A percentile compares a stretch with the other conserved stretches of the same genome.
Conservation (phyloP, 2,113 vertebrate species). For the Burhinus bistriatus region DNA sequence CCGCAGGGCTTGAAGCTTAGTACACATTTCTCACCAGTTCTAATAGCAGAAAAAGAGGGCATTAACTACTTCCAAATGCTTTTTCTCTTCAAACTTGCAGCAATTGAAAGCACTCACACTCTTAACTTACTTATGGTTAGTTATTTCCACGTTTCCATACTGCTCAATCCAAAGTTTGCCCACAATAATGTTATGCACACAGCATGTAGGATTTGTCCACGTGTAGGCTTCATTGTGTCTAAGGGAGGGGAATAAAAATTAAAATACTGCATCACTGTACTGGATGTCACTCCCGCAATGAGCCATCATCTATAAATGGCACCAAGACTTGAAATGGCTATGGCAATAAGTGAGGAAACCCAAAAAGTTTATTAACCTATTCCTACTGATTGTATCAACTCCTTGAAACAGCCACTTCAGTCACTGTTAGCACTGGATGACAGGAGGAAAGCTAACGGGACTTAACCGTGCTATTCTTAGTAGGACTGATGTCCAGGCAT, state of each 20-base stretch:
- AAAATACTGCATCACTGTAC: background rate
- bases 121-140: slow-evolving; percentile 91
- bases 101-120: background rate
- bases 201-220: slow-evolving; percentile 97
- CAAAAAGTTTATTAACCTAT: background rate
- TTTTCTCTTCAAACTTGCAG: background rate
- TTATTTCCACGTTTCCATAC: slow-evolving; percentile 94
- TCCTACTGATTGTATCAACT: background rate
- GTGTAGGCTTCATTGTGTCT: slow-evolving; percentile 96
- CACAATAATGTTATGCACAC: slow-evolving; percentile 97
- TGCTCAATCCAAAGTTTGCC: slow-evolving; percentile 99
- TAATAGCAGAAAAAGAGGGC: slow-evolving; percentile 59
- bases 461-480: background rate
- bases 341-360: background rate
- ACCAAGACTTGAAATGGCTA: background rate
- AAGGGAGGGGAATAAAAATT: background rate
- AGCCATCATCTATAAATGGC: background rate
- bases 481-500: background rate
- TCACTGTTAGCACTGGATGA: background rate
- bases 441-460: background rate
- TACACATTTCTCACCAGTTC: slow-evolving; percentile 93
- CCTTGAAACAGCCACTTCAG: background rate
- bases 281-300: background rate
- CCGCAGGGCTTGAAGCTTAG: slow-evolving; percentile 94
- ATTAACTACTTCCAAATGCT: background rate